These are phyloP conservation scores for Lasioglossum oenotherae DNA, from an alignment of 2,888 invertebrate species.

Conservation along the genomic window DNA sequence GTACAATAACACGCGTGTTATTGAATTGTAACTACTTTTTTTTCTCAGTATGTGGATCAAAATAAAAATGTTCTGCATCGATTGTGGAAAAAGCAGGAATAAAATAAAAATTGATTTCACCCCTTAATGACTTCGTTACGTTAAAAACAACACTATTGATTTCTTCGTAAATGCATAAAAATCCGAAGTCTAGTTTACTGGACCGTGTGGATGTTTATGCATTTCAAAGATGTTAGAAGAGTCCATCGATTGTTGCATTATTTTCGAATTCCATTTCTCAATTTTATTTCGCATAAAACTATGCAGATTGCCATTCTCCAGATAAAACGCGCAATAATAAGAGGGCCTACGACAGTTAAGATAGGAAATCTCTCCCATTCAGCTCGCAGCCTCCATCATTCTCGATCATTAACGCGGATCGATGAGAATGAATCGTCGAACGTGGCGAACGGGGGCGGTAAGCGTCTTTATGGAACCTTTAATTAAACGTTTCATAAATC, in stretches of 20 bases:
- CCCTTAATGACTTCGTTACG: too few species aligned
- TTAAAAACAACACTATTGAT: too few species aligned
- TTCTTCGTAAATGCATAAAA: too few species aligned
- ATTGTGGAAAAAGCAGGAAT: too few species aligned
- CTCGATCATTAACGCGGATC: conserved; percentile 72
- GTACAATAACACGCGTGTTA: too few species aligned
- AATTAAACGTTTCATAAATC: conserved; percentile 83
- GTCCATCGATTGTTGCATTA: not conserved
- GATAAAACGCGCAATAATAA: not conserved
- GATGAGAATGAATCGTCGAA: conserved; percentile 64
- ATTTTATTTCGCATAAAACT: not conserved
- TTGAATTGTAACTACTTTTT: too few species aligned
- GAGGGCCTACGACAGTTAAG: conserved; percentile 36
- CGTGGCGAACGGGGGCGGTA: conserved; percentile 47
- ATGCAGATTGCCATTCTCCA: not conserved
- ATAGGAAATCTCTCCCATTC: conserved; percentile 24
- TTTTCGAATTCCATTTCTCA: not conserved
- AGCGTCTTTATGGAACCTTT: conserved; percentile 81
- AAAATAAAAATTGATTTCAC: too few species aligned
- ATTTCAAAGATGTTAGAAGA: not conserved
- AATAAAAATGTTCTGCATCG: too few species aligned
- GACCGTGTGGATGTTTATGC: not conserved
- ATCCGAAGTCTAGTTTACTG: too few species aligned
- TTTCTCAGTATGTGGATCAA: too few species aligned
- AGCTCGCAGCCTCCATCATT: conserved; percentile 24